Percentiles rank a stretch among this genome's conserved stretches.
These are phyloP conservation scores for Ictidomys tridecemlineatus DNA, from an alignment of 2,113 vertebrate species.

Conservation along the genomic window DNA sequence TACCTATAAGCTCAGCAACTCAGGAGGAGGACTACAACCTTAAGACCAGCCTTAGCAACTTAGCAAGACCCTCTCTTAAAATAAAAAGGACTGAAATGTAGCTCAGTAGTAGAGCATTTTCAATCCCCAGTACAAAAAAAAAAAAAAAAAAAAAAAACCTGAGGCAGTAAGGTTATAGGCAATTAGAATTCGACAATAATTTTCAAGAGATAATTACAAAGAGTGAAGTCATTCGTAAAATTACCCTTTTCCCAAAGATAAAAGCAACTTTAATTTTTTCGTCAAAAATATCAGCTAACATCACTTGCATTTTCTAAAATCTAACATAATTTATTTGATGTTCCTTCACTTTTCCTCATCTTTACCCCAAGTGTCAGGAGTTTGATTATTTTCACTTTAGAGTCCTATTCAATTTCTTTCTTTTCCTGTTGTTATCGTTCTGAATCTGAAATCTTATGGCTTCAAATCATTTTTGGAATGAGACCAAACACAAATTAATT, in stretches of 20 bases:
- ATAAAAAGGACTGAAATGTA: too few species aligned
- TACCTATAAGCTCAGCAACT: too few species aligned
- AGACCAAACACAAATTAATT: neutral
- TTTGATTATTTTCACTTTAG: slow-evolving; percentile 1
- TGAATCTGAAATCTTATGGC: neutral
- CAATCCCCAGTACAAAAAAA: too few species aligned
- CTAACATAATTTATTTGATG: neutral
- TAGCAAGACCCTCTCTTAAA: too few species aligned
- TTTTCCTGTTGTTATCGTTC: neutral
- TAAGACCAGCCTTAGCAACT: too few species aligned
- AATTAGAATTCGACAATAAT: neutral
- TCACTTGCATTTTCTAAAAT: neutral
- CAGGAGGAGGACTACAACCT: too few species aligned
- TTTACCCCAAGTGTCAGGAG: neutral
- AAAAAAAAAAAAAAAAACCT: too few species aligned
- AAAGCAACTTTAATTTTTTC: neutral
- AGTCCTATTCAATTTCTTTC: neutral
- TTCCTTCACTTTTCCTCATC: neutral
- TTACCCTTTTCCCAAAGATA: neutral
- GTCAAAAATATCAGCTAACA: neutral
- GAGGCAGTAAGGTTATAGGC: neutral
- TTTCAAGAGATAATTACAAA: neutral
- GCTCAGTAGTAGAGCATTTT: too few species aligned
- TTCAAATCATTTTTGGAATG: neutral
- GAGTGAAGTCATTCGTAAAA: neutral